Evolutionary conservation across 2,113 vertebrate species (phyloP).

Genomic region (Rynchops niger): DNA sequence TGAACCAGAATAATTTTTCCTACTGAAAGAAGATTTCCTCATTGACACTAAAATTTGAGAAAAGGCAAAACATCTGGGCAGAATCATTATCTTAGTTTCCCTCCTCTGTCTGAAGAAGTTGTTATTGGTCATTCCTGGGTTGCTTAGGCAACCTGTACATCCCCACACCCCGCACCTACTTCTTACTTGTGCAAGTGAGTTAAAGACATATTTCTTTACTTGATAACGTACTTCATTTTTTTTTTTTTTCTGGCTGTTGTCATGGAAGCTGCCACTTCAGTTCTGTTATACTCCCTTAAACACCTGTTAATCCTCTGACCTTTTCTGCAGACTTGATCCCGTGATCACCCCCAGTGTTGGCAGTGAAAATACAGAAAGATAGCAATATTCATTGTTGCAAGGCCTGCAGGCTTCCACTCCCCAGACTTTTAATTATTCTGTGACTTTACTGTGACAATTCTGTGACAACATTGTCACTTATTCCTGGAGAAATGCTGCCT

Average conservation of each 20-base stretch:
- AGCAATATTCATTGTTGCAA: background rate
- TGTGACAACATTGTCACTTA: slow-evolving; percentile 51
- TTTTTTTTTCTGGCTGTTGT: background rate
- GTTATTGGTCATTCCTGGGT: background rate
- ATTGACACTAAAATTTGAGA: background rate
- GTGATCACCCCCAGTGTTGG: background rate
- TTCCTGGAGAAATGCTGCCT: slow-evolving; percentile 43
- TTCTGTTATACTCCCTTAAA: background rate
- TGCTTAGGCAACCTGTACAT: background rate
- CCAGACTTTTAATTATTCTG: slow-evolving; percentile 33
- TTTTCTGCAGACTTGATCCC: background rate
- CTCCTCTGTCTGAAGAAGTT: background rate
- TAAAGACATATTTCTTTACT: background rate
- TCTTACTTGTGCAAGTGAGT: background rate
- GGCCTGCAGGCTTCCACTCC: background rate
- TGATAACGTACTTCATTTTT: background rate
- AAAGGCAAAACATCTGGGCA: background rate
- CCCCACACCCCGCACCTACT: background rate
- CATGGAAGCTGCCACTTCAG: background rate
- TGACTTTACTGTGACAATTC: background rate
- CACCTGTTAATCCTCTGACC: slow-evolving; percentile 41
- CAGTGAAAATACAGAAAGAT: background rate
- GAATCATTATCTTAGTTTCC: background rate
- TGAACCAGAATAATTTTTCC: background rate
- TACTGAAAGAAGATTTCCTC: background rate